Evolutionary conservation across 2,113 vertebrate species (phyloP), one percentile per base, ranked within the genome.

Genomic region (Centrocercus urophasianus): DNA sequence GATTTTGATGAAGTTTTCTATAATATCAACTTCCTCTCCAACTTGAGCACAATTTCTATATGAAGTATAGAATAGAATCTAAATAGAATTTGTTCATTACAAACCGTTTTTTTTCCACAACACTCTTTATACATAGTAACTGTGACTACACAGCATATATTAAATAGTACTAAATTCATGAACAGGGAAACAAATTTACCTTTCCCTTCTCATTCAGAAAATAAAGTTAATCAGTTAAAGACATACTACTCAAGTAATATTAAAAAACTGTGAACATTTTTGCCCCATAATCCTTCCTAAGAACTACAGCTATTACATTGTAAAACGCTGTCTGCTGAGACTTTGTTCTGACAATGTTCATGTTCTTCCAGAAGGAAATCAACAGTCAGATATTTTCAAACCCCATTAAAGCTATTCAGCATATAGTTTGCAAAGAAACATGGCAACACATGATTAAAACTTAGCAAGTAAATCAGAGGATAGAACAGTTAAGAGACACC

Each of bases 391-490:
- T 47, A 45, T 86, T 88, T 93, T 81, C 38, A 87, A 87, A 45
- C 3, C 13, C 61, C 13, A 21, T 72, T 71, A 60, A 75, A 93
- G 67, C 15, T 52, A 20, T 75, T 40, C 24, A n/a, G 43, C 30
- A 43, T 20, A 16, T 30, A 34, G 66, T 91, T 89, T 78, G 43
- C 50, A 77, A 67, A 5, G 74, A 43, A 91, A 83, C 43, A 21
- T 11, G 17, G 45, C 21, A 86, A 54, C 52, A 57, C 0, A 0
- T 45, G 21, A 61, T 78, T 89, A 92, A 85, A 54, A 2, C 59
- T 93, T 38, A 47, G 72, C 56, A 13, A 91, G 24, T 45, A 91
- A 89, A 79, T 78, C 76, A 59, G 18, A 48, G 71, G 21, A 24
- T 17, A 4, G 50, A 73, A n/a, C 65, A 70, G 14, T 86, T 75